A percentile compares a stretch with the other conserved stretches of the same genome.
phyloP scores from a whole-genome alignment of 2,113 vertebrate species.

The Eretmochelys imbricata region DNA sequence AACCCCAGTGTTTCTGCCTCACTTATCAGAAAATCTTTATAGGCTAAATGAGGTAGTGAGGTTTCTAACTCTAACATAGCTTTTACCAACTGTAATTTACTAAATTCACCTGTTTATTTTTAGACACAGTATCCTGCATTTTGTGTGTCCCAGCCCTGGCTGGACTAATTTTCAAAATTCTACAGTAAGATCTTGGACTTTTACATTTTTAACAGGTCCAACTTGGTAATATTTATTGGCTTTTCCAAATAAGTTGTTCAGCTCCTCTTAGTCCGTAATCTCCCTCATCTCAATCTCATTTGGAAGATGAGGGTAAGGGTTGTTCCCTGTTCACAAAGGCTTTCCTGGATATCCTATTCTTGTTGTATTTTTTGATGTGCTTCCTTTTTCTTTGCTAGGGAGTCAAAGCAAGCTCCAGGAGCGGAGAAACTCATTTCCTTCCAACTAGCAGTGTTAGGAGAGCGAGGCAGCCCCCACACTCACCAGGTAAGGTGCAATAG shows the following conservation, averaged over 20 bases:
- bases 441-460: neutral
- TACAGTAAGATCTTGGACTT: neutral
- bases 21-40: slow-evolving; percentile 26
- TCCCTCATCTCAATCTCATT: neutral
- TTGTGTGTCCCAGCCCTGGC: neutral
- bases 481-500: fast-evolving
- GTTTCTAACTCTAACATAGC: neutral
- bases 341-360: neutral
- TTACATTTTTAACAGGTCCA: neutral
- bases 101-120: neutral
- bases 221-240: neutral
- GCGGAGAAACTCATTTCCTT: neutral
- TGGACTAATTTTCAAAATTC: slow-evolving; percentile 26
- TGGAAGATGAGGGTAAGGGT: neutral
- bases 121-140: neutral
- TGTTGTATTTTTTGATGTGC: too few relatives aligned
- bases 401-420: slow-evolving; percentile 2
- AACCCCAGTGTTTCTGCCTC: neutral
- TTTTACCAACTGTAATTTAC: neutral
- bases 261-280: neutral
- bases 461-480: neutral
- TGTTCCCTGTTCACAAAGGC: neutral
- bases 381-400: neutral
- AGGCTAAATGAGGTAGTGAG: neutral
- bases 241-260: neutral